These are phyloP conservation scores for Chinchilla lanigera DNA, from an alignment of 2,113 vertebrate genomes.

Conservation along the genomic window DNA sequence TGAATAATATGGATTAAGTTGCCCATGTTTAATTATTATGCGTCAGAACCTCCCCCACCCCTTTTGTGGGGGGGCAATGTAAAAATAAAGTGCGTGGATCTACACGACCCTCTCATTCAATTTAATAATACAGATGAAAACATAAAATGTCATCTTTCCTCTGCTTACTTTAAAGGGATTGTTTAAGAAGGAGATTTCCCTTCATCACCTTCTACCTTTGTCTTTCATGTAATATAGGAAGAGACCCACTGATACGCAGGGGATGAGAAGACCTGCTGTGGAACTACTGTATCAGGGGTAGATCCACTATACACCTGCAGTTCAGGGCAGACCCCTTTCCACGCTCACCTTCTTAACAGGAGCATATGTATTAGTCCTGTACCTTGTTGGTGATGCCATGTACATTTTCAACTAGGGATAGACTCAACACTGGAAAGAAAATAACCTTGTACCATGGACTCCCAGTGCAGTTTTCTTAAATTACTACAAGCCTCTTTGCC, in stretches of 20 bases:
- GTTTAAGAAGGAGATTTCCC: not conserved
- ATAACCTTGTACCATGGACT: not conserved
- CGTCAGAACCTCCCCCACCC: not conserved
- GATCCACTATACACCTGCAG: too few species aligned
- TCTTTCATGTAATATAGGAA: not conserved
- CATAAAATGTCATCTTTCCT: not conserved
- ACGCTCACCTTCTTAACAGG: not conserved
- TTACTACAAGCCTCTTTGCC: not conserved
- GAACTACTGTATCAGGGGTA: not conserved
- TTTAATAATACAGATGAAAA: not conserved
- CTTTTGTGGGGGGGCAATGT: not conserved
- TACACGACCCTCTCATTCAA: not conserved
- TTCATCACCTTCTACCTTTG: not conserved
- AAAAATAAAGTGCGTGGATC: not conserved
- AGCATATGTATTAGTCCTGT: not conserved
- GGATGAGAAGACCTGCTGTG: not conserved
- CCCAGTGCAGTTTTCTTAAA: not conserved
- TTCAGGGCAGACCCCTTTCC: not conserved
- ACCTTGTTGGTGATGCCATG: not conserved
- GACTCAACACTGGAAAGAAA: not conserved
- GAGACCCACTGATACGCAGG: not conserved
- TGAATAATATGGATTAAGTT: not conserved
- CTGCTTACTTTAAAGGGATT: not conserved
- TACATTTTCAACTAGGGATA: constrained; percentile 12
- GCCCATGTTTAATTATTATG: not conserved